These are phyloP conservation scores for Acanthosepion esculentum DNA, from an alignment of 2,888 invertebrate species.

Conservation along the genomic window DNA sequence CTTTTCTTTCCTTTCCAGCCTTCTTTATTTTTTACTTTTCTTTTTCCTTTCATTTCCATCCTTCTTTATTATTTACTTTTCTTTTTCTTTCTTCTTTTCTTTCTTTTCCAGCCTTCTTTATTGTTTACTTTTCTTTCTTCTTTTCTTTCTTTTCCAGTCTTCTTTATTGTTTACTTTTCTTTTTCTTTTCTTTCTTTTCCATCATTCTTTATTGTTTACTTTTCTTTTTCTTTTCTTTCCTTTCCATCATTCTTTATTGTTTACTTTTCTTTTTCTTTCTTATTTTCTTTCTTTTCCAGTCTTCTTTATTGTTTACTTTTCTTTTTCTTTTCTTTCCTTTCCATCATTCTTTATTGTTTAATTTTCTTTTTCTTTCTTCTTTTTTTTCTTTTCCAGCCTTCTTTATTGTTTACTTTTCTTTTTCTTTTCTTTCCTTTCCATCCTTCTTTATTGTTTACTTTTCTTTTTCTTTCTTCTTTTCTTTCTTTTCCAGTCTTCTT, in stretches of 20 bases:
- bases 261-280: background rate
- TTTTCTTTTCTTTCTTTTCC: background rate
- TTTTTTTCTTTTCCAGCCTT: no score
- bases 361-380: no score
- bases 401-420: no score
- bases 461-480: no score
- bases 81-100: background rate
- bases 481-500: no score
- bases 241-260: no score
- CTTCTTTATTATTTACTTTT: background rate
- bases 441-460: no score
- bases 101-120: background rate
- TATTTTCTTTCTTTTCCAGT: background rate
- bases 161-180: no score
- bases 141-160: background rate
- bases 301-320: background rate
- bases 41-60: background rate
- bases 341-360: background rate
- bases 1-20: background rate
- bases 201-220: no score
- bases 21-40: background rate
- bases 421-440: no score
- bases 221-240: background rate
- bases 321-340: background rate
- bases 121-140: background rate